A percentile compares a stretch with the other conserved stretches of the same genome.
phyloP scores from a whole-genome alignment of 2,797 vertebrate genomes.

The Enteromius trimaculatus region DNA sequence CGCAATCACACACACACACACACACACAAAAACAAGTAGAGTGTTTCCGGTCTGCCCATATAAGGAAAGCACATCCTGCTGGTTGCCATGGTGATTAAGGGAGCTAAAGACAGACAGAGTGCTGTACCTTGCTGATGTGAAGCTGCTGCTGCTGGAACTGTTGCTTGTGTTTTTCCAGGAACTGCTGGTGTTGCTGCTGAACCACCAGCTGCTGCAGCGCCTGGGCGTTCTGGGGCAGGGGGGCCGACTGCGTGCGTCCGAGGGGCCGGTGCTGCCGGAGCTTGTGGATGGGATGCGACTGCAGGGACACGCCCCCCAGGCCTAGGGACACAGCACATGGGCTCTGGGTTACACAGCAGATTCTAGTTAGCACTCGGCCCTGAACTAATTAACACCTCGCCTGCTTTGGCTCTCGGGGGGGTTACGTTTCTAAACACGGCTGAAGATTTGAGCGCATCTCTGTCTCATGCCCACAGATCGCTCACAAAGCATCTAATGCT shows the following conservation, averaged over 20 bases:
- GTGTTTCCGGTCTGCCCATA: conserved; percentile 69
- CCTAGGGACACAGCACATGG: conserved; percentile 74
- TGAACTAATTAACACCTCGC: conserved; percentile 37
- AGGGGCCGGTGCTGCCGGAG: conserved; percentile 93
- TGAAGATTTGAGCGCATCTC: not conserved
- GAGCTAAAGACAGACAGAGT: conserved; percentile 43
- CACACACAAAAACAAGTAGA: conserved; percentile 32
- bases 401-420: not conserved
- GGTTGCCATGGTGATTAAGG: conserved; percentile 74
- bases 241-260: conserved; percentile 95
- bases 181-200: conserved; percentile 99
- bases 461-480: not conserved
- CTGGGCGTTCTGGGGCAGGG: conserved; percentile 93
- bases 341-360: conserved; percentile 17
- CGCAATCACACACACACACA: conserved; percentile 33
- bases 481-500: not conserved
- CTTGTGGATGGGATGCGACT: conserved; percentile 92
- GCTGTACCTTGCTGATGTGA: conserved; percentile 91
- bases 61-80: conserved; percentile 67
- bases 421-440: not conserved
- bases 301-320: conserved; percentile 84
- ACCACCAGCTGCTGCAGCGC: conserved; percentile 97
- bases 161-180: conserved; percentile 99
- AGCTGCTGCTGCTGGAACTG: conserved; percentile 97
- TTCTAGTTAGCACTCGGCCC: conserved; percentile 38